Conservation (phyloP, 2,888 invertebrate species). For the Dynastes hyllus region DNA sequence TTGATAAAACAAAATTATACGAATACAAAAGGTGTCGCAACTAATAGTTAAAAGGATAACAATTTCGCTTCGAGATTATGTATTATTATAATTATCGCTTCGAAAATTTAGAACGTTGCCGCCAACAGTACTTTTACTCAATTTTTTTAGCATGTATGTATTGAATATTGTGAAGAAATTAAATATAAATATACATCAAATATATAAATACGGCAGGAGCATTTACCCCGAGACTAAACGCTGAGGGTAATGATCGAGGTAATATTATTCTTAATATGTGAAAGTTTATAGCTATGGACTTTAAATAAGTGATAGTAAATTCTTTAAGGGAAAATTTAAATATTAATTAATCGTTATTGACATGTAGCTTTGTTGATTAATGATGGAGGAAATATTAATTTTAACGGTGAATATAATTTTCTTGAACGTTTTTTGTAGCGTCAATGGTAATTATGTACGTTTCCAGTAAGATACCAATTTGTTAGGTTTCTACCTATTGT, state of each 20-base stretch:
- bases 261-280: constrained; percentile 13
- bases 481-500: no score
- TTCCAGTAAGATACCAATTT: no score
- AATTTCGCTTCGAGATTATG: not conserved
- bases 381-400: not conserved
- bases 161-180: not conserved
- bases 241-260: not conserved
- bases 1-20: not conserved
- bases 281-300: not conserved
- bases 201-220: not conserved
- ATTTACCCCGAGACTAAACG: not conserved
- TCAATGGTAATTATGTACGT: no score
- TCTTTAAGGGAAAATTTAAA: not conserved
- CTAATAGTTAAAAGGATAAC: constrained; percentile 14
- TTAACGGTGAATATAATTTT: no score
- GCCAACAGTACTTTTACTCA: not conserved
- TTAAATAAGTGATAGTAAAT: not conserved
- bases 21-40: not conserved
- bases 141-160: not conserved
- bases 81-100: constrained; percentile 12
- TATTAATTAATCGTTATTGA: not conserved
- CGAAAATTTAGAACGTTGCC: constrained; percentile 12
- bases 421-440: no score
- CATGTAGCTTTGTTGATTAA: no score
- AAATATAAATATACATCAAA: not conserved